These are phyloP conservation scores for Pseudochromis fuscus DNA, from an alignment of 2,797 vertebrate genomes.

Conservation along the genomic window DNA sequence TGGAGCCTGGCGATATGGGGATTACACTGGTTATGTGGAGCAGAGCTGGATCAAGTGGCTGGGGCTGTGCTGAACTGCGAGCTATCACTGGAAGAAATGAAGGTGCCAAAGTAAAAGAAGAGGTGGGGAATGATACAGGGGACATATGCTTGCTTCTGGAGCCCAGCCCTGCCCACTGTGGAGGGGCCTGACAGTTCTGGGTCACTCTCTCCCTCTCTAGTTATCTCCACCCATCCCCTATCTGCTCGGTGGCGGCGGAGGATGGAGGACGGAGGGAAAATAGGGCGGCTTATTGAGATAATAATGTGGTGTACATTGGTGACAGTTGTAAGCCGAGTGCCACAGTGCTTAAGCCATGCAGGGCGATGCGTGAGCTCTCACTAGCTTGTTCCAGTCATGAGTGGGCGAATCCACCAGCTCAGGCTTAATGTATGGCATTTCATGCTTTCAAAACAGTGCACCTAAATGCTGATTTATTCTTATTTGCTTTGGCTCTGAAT, in stretches of 20 bases:
- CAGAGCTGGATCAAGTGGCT: constrained; percentile 83
- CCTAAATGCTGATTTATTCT: constrained; percentile 78
- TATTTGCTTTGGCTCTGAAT: constrained; percentile 74
- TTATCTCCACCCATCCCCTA: constrained; percentile 80
- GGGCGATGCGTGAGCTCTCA: constrained; percentile 74
- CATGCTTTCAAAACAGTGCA: constrained; percentile 76
- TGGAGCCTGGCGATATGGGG: constrained; percentile 82
- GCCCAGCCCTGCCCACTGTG: constrained; percentile 80
- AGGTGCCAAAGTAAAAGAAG: constrained; percentile 82
- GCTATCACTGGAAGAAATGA: constrained; percentile 76
- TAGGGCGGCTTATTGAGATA: constrained; percentile 87
- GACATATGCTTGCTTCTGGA: constrained; percentile 80
- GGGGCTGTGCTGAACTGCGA: constrained; percentile 72
- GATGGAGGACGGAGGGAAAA: constrained; percentile 82
- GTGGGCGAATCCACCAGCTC: constrained; percentile 79
- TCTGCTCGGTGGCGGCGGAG: constrained; percentile 72
- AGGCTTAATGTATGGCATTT: constrained; percentile 77
- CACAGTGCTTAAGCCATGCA: constrained; percentile 79
- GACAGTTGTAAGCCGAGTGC: constrained; percentile 85
- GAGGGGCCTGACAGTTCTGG: constrained; percentile 87
- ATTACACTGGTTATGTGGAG: constrained; percentile 86
- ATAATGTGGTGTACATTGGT: constrained; percentile 84
- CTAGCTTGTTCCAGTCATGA: constrained; percentile 74
- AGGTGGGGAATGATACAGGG: constrained; percentile 76
- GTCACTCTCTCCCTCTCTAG: constrained; percentile 80